These are phyloP conservation scores for Myotis yumanensis DNA, from an alignment of 2,113 vertebrate genomes.

Conservation along the genomic window DNA sequence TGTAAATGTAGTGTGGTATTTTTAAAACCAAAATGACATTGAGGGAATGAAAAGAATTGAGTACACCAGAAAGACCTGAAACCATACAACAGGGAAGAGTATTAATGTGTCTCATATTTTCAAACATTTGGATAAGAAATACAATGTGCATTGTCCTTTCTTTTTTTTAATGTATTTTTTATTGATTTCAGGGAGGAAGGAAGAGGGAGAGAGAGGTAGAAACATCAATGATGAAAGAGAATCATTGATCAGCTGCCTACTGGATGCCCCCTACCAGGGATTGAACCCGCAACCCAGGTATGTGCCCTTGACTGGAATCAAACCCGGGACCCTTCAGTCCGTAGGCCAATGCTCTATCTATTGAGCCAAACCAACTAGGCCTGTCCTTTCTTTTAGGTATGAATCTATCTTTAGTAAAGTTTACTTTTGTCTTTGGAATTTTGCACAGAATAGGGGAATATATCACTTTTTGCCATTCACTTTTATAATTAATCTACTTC, in stretches of 20 bases:
- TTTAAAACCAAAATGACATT: conserved; percentile 52
- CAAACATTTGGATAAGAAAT: conserved; percentile 1
- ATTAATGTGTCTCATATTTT: background rate
- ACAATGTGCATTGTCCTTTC: background rate
- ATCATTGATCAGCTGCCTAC: too few species aligned
- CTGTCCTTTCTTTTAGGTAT: too few species aligned
- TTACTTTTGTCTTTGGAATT: background rate
- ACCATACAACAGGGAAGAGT: background rate
- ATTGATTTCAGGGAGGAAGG: too few species aligned
- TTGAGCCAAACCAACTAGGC: too few species aligned
- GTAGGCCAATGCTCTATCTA: too few species aligned
- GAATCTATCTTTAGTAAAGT: background rate
- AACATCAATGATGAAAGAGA: too few species aligned
- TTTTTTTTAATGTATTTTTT: background rate
- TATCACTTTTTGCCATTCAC: background rate
- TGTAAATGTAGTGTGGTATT: conserved; percentile 35
- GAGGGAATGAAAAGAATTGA: background rate
- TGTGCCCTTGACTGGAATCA: too few species aligned
- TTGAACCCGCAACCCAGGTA: too few species aligned
- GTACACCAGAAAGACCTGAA: background rate
- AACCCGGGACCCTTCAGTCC: too few species aligned
- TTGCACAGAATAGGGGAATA: background rate
- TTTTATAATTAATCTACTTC: background rate
- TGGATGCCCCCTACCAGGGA: too few species aligned
- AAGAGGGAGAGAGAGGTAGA: too few species aligned